phyloP scores from a whole-genome alignment of 1,140 invertebrate species.

The Micrasema longulum region DNA sequence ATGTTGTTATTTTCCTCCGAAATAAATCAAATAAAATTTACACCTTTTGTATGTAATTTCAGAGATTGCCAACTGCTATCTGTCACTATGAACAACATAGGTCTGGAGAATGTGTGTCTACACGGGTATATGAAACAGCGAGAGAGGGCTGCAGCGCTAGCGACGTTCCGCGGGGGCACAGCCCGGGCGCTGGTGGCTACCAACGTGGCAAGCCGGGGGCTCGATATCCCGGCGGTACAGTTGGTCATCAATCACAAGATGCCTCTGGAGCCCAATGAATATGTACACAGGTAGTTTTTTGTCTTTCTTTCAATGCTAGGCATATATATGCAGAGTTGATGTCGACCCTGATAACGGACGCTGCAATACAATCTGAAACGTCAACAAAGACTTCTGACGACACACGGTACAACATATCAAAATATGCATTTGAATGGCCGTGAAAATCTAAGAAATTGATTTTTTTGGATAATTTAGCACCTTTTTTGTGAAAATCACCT shows the following conservation, averaged over 20 bases:
- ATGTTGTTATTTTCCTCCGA: no score
- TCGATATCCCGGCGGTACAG: conserved; percentile 90
- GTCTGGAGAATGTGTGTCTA: conserved; percentile 87
- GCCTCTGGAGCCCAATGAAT: conserved; percentile 90
- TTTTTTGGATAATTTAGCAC: no score
- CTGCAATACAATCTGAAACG: no score
- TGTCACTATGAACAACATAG: conserved; percentile 87
- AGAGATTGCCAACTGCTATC: conserved; percentile 88
- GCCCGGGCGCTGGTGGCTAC: conserved; percentile 93
- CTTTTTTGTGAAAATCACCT: no score
- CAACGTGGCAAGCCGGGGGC: conserved; percentile 94
- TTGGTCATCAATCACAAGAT: conserved; percentile 95
- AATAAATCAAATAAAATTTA: no score
- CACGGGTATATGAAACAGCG: conserved; percentile 89
- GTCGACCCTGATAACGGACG: no score
- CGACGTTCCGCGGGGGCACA: conserved; percentile 88
- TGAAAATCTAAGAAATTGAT: no score
- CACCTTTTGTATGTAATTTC: conserved; percentile 50
- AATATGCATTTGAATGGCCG: no score
- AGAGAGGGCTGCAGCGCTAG: conserved; percentile 81
- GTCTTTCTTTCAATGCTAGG: no score
- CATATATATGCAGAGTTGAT: no score
- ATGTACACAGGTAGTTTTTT: conserved; percentile 90
- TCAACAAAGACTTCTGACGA: no score
- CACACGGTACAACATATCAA: no score